phyloP scores from a whole-genome alignment of 2,888 invertebrate genomes.

The Nomada hirtipes region DNA sequence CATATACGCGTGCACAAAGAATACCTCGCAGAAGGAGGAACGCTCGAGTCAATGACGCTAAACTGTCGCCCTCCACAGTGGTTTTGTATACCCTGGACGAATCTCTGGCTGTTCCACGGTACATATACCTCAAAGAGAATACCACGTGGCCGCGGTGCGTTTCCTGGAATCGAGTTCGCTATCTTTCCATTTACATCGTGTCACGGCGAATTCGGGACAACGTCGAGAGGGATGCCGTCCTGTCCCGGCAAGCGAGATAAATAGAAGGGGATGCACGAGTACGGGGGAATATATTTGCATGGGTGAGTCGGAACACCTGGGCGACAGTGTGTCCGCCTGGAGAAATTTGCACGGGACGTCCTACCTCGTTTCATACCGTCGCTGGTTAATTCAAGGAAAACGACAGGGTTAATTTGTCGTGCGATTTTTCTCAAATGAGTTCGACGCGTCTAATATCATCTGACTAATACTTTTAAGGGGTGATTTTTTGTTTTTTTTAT shows the following conservation, averaged over 20 bases:
- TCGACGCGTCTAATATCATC: neutral
- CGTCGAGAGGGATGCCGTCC: neutral
- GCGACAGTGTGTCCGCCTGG: conserved; percentile 6
- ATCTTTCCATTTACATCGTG: conserved; percentile 55
- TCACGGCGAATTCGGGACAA: conserved; percentile 50
- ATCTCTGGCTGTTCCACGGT: neutral
- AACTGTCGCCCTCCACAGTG: conserved; percentile 16
- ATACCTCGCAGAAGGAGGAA: conserved; percentile 45
- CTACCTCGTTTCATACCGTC: conserved; percentile 1
- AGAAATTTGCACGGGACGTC: conserved; percentile 48
- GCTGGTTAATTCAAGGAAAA: conserved; percentile 44
- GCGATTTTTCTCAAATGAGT: conserved; percentile 32
- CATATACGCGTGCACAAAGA: neutral
- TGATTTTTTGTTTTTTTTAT: neutral
- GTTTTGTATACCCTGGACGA: conserved; percentile 19
- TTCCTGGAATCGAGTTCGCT: conserved; percentile 13
- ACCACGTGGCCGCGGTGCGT: neutral
- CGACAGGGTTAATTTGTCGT: conserved; percentile 15
- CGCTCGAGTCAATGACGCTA: conserved; percentile 70
- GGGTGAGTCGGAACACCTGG: conserved; percentile 48
- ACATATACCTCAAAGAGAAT: conserved; percentile 6
- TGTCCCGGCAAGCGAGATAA: conserved; percentile 8
- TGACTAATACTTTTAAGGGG: neutral
- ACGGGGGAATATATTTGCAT: conserved; percentile 42
- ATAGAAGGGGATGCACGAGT: neutral